phyloP scores from a whole-genome alignment of 1,140 invertebrate species.

The Watersipora subatra region DNA sequence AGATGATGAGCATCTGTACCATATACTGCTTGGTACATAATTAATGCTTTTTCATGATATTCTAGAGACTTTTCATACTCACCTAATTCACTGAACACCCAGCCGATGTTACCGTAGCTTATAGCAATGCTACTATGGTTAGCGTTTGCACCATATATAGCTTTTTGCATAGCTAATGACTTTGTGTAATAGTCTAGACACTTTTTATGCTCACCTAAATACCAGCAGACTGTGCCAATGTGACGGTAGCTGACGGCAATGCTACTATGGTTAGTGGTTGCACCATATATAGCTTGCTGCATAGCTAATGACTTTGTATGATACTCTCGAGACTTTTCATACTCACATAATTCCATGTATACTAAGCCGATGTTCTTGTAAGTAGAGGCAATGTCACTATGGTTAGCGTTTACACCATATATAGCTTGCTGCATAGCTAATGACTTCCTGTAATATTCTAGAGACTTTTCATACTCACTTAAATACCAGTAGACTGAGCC shows the following conservation, averaged over 20 bases:
- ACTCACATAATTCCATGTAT: neutral
- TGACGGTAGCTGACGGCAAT: neutral
- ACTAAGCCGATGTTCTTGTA: neutral
- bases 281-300: neutral
- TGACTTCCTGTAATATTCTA: too few species aligned
- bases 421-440: neutral
- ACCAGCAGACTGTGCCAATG: neutral
- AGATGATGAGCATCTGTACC: too few species aligned
- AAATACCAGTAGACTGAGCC: too few species aligned
- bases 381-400: neutral
- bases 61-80: neutral
- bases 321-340: neutral
- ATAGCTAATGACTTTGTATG: neutral
- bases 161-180: too few species aligned
- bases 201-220: neutral
- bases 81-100: neutral
- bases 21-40: too few species aligned
- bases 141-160: neutral
- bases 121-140: neutral
- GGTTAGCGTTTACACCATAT: neutral
- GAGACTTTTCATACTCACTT: too few species aligned
- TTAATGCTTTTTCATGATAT: too few species aligned
- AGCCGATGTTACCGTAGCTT: neutral
- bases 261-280: neutral
- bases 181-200: neutral